Conservation (phyloP, 1,140 invertebrate genomes). For the Heliconius nattereri region DNA sequence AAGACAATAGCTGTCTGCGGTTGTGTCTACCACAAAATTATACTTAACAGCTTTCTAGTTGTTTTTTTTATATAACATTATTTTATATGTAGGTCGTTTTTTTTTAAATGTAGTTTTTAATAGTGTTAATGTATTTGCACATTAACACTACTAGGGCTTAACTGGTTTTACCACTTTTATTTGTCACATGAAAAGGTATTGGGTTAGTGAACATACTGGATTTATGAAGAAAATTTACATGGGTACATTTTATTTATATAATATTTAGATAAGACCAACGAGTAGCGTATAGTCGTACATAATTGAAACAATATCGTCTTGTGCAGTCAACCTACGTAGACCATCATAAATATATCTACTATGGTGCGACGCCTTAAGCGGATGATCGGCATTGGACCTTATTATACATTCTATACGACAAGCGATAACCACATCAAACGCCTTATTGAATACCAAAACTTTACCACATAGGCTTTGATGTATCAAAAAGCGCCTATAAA, state of each 20-base stretch:
- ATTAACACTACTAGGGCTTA: too few species aligned
- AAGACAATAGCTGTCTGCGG: slow-evolving; percentile 16
- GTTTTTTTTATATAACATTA: background rate
- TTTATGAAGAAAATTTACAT: background rate
- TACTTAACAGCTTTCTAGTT: background rate
- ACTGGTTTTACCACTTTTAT: background rate
- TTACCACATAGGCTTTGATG: slow-evolving; percentile 19
- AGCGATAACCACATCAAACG: slow-evolving; percentile 33
- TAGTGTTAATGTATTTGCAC: too few species aligned
- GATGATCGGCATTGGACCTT: slow-evolving; percentile 32
- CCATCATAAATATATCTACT: slow-evolving; percentile 32
- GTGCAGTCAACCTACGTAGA: slow-evolving; percentile 29
- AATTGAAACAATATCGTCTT: slow-evolving; percentile 10
- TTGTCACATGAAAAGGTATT: background rate
- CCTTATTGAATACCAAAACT: slow-evolving; percentile 37
- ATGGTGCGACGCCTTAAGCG: slow-evolving; percentile 34
- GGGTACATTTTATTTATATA: background rate
- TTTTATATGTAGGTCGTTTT: background rate
- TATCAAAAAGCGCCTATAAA: background rate
- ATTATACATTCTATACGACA: slow-evolving; percentile 36
- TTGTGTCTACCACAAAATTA: background rate
- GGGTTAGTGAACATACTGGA: background rate
- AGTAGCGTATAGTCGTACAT: background rate
- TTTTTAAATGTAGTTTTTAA: background rate
- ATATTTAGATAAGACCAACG: background rate